A percentile compares a stretch with the other conserved stretches of the same genome.
These are phyloP conservation scores for Pelobates cultripes DNA, from an alignment of 2,797 vertebrate genomes.

Conservation along the genomic window DNA sequence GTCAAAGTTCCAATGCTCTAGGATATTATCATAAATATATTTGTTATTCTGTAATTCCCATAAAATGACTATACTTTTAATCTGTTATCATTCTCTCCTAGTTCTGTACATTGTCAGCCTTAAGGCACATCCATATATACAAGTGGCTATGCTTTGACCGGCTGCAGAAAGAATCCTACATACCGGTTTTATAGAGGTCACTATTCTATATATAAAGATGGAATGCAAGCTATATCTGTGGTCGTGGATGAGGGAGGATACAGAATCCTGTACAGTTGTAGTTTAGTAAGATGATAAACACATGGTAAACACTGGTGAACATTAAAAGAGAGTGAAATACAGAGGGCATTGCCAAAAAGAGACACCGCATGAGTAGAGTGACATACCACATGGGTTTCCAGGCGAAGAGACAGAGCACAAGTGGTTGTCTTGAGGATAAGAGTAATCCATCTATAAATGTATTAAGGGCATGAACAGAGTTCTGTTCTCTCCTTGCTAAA, in stretches of 20 bases:
- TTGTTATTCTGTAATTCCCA: no score
- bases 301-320: not conserved
- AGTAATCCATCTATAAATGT: not conserved
- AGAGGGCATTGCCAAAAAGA: not conserved
- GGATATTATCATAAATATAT: no score
- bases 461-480: not conserved
- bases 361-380: not conserved
- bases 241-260: not conserved
- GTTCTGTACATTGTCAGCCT: not conserved
- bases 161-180: not conserved
- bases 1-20: no score
- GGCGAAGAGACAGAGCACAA: not conserved
- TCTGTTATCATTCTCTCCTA: no score
- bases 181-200: conserved; percentile 40
- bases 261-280: not conserved
- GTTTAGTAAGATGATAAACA: not conserved
- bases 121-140: not conserved
- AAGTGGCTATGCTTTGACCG: not conserved
- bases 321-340: not conserved
- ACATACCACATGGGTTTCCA: not conserved
- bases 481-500: conserved; percentile 1
- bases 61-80: no score
- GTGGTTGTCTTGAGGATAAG: not conserved
- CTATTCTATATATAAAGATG: conserved; percentile 33
- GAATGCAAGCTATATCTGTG: conserved; percentile 12